Evolutionary conservation across 2,797 vertebrate species (phyloP).

Genomic region (Gastrophryne carolinensis): DNA sequence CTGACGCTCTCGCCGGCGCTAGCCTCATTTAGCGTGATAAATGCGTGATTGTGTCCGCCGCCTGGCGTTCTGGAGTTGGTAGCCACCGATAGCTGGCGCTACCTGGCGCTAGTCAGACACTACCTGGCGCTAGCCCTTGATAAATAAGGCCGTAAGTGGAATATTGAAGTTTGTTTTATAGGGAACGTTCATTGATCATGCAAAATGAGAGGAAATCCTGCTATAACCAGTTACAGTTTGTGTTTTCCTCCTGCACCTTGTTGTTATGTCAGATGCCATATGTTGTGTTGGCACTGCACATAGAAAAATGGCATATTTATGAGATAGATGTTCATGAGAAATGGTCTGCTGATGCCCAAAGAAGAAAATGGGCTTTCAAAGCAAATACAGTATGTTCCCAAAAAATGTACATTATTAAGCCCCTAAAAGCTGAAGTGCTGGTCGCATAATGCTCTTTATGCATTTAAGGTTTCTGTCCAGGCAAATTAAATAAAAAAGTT

Average conservation of each 20-base stretch:
- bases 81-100: too few relatives aligned
- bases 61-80: too few relatives aligned
- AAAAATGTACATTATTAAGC: background rate
- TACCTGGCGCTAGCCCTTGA: too few relatives aligned
- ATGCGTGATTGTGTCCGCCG: too few relatives aligned
- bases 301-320: conserved; percentile 12
- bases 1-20: too few relatives aligned
- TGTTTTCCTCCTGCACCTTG: background rate
- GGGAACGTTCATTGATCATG: background rate
- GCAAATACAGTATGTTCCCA: conserved; percentile 7
- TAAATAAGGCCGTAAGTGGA: too few relatives aligned
- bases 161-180: background rate
- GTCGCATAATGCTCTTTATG: too few relatives aligned
- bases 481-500: too few relatives aligned
- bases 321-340: background rate
- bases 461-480: too few relatives aligned
- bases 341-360: background rate
- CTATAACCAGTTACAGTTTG: background rate
- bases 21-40: too few relatives aligned
- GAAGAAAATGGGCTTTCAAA: conserved; percentile 1
- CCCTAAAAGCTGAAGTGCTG: too few relatives aligned
- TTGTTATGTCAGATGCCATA: background rate
- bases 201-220: background rate
- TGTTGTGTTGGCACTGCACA: background rate
- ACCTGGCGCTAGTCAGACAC: too few relatives aligned